These are phyloP conservation scores for Drosophila putrida DNA, from an alignment of 2,888 invertebrate species.

Conservation along the genomic window DNA sequence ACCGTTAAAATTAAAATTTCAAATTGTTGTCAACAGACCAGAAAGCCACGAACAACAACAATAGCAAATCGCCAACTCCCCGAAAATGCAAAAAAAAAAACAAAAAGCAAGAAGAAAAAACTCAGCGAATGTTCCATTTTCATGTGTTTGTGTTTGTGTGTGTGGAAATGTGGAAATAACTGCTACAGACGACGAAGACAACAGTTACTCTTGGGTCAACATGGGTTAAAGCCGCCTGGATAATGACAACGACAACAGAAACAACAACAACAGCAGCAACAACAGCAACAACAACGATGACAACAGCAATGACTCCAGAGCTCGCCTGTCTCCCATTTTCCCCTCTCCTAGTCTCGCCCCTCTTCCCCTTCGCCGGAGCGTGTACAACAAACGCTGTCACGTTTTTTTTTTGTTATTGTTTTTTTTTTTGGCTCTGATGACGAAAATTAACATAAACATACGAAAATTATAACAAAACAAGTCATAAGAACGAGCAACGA, in stretches of 20 bases:
- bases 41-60: conserved; percentile 7
- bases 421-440: conserved; percentile 29
- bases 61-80: conserved; percentile 41
- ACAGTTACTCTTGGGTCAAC: conserved; percentile 67
- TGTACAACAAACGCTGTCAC: conserved; percentile 44
- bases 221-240: conserved; percentile 68
- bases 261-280: conserved; percentile 31
- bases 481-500: conserved; percentile 49
- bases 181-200: conserved; percentile 42
- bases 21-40: conserved; percentile 37
- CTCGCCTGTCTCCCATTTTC: not conserved
- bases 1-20: conserved; percentile 51
- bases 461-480: conserved; percentile 71
- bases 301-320: conserved; percentile 24
- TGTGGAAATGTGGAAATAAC: conserved; percentile 45
- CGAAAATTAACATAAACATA: conserved; percentile 71
- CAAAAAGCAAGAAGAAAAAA: conserved; percentile 12
- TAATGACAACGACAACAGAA: conserved; percentile 55
- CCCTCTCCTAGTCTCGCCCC: not conserved
- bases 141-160: conserved; percentile 18
- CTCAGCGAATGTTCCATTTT: conserved; percentile 50
- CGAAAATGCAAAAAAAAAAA: conserved; percentile 19
- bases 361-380: not conserved
- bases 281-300: conserved; percentile 20
- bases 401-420: conserved; percentile 37